Percentiles rank a stretch among this genome's conserved stretches.
phyloP scores from a whole-genome alignment of 53 echinoderm and acorn worm species.

The Arbacia lixula region DNA sequence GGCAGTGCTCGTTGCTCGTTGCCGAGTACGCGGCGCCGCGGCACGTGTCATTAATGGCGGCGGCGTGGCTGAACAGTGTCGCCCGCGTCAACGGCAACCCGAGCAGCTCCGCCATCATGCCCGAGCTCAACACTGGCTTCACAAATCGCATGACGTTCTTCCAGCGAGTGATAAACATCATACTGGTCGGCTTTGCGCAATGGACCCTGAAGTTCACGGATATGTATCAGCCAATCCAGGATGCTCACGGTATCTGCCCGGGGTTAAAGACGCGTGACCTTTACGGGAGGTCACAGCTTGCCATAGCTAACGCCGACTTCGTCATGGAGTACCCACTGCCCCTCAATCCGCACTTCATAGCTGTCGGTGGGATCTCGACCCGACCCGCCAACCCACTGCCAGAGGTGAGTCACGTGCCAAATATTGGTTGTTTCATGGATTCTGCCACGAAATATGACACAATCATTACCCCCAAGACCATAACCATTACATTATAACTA shows the following conservation, averaged over 20 bases:
- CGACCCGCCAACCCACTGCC: neutral
- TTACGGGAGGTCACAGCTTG: conserved; percentile 20
- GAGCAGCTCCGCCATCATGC: conserved; percentile 5
- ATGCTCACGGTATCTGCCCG: conserved; percentile 15
- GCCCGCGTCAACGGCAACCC: conserved; percentile 24
- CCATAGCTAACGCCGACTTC: conserved; percentile 24
- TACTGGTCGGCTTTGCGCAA: neutral
- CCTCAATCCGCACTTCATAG: neutral
- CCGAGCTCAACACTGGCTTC: conserved; percentile 9
- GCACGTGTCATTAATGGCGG: conserved; percentile 17
- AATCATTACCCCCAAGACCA: too few relatives aligned
- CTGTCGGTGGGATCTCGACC: conserved; percentile 28
- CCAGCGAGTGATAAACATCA: neutral
- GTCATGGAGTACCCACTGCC: conserved; percentile 20
- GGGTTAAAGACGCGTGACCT: neutral
- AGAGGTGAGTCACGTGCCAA: too few relatives aligned
- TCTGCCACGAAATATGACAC: too few relatives aligned
- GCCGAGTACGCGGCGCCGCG: conserved; percentile 32
- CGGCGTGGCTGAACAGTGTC: neutral
- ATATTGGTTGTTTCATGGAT: too few relatives aligned
- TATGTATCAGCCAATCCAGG: neutral
- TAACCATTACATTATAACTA: too few relatives aligned
- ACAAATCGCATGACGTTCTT: conserved; percentile 13
- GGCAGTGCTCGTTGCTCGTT: conserved; percentile 50
- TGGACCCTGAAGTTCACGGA: neutral